phyloP scores from a whole-genome alignment of 2,113 vertebrate genomes.

The Scortum barcoo region DNA sequence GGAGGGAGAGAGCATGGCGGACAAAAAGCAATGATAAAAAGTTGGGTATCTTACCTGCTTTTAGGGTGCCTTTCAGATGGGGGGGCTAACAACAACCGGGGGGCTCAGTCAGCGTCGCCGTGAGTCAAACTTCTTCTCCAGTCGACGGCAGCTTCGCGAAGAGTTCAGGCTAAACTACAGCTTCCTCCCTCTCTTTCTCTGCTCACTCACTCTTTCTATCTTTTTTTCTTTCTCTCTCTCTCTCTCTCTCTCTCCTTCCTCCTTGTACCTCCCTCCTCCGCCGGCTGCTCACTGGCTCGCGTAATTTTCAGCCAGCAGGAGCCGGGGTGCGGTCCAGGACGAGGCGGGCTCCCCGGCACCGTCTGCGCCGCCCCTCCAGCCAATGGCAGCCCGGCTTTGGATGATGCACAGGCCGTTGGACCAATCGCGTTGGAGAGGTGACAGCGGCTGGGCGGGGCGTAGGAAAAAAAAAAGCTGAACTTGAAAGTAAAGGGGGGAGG shows the following conservation, averaged over 20 bases:
- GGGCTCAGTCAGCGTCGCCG: slow-evolving; percentile 74
- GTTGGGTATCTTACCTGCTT: slow-evolving; percentile 75
- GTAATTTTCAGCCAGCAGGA: slow-evolving; percentile 69
- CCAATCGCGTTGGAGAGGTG: slow-evolving; percentile 69
- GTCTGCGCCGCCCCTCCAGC: slow-evolving; percentile 15
- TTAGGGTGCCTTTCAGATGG: slow-evolving; percentile 65
- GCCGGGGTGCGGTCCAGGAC: slow-evolving; percentile 82
- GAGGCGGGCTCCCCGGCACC: slow-evolving; percentile 47
- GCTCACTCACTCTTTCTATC: slow-evolving; percentile 49
- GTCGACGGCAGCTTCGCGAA: slow-evolving; percentile 72
- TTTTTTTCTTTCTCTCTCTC: slow-evolving; percentile 45
- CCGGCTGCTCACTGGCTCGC: slow-evolving; percentile 68
- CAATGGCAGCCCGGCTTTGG: slow-evolving; percentile 30
- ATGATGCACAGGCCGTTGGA: background rate
- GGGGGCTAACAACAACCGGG: slow-evolving; percentile 69
- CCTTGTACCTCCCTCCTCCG: slow-evolving; percentile 70
- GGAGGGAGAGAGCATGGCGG: too few species aligned
- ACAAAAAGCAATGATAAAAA: background rate
- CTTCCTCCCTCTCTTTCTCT: slow-evolving; percentile 63
- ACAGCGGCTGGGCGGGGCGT: slow-evolving; percentile 31
- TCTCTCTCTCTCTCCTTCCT: slow-evolving; percentile 12
- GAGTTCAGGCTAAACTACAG: slow-evolving; percentile 72
- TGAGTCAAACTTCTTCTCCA: slow-evolving; percentile 71
- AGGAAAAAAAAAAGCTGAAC: slow-evolving; percentile 52
- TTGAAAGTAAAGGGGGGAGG: slow-evolving; percentile 74